Evolutionary conservation across 2,113 vertebrate species (phyloP), one percentile per base, ranked within the genome.

Genomic region (Trematocara stigmaticum): DNA sequence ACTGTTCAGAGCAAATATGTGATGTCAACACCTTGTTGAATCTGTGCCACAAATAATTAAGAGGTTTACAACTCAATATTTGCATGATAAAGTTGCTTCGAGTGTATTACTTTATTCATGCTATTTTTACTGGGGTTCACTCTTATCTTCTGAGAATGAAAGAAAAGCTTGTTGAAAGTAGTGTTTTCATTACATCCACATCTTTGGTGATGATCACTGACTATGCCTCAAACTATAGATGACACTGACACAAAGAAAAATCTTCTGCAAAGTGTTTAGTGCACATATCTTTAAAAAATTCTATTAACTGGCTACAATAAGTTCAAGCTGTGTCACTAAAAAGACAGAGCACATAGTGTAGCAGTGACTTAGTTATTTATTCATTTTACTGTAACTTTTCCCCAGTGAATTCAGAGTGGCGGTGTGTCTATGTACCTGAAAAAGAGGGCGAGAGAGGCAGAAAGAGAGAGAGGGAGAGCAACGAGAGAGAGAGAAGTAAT

Each of bases 401-500:
- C 84, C 84, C 18, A 20, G 55, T 66, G 84, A 87, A 51, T 87
- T 88, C 78, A 81, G 61, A 91, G 15, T 53, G 53, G n/a, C 53
- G 89, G 66, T 76, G 84, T 74, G 35, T 90, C 82, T 79, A 51
- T 90, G 79, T 86, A 91, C 85, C 90, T 93, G 92, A 92, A 90
- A 88, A 84, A 8, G 45, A n/a, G 45, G 45, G 45, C 69, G 61
- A 85, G 87, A 82, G 82, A 82, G 38, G 20, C 15, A 71, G 71
- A 59, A 26, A 52, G 20, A 66, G 45, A 83, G 82, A 82, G 31
- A 20, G n/a, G 26, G 12, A 45, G 52, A 56, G 57, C 9, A 0
- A 61, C 35, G 31, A 31, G 26, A 84, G 64, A 80, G 91, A 87
- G 88, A 91, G 85, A 91, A 85, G 88, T 93, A 95, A 95, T 95